These are phyloP conservation scores for Brachionus rubens DNA, from an alignment of 1,140 invertebrate species.

Conservation along the genomic window DNA sequence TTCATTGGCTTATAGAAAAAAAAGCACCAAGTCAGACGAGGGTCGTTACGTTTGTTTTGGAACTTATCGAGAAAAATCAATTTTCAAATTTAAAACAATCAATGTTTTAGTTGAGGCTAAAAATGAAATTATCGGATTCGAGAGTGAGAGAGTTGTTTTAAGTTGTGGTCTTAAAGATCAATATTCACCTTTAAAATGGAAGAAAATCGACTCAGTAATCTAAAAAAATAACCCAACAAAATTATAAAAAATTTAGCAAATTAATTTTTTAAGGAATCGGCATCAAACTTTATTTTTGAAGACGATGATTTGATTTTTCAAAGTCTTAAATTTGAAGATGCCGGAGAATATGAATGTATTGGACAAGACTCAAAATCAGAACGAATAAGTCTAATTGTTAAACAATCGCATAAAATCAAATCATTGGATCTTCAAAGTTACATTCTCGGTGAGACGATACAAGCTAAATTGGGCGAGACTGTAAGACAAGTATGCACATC, in stretches of 20 bases:
- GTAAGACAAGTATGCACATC: neutral
- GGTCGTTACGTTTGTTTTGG: neutral
- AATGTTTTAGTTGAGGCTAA: neutral
- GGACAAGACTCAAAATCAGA: neutral
- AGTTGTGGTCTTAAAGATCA: neutral
- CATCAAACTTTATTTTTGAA: neutral
- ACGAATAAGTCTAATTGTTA: neutral
- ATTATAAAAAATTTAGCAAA: no score
- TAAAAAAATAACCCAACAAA: no score
- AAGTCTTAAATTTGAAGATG: neutral
- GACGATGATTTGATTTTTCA: neutral
- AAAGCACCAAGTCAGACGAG: neutral
- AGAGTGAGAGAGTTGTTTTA: neutral
- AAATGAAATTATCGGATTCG: neutral
- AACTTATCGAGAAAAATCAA: neutral
- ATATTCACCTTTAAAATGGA: neutral
- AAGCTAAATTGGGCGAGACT: neutral
- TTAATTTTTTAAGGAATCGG: neutral
- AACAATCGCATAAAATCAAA: neutral
- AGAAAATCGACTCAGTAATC: neutral
- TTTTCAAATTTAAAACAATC: neutral
- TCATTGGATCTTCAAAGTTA: neutral
- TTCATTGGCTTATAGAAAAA: neutral
- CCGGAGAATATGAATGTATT: neutral
- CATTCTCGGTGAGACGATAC: neutral